phyloP scores from a whole-genome alignment of 2,797 vertebrate species.

The Oreonectes daqikongensis region DNA sequence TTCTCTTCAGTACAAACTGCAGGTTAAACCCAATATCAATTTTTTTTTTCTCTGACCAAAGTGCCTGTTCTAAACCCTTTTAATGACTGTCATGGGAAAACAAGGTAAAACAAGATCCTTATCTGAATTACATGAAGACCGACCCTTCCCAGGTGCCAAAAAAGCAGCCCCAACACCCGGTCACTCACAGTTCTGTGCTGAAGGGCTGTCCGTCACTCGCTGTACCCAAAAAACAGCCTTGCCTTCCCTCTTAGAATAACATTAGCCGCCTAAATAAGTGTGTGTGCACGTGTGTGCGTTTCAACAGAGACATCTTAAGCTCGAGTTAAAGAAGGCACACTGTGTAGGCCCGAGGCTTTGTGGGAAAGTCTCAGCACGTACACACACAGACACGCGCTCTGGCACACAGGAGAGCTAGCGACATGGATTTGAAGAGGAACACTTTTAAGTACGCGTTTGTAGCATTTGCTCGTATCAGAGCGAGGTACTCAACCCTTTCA shows the following conservation, averaged over 20 bases:
- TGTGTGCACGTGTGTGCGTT: slow-evolving; percentile 32
- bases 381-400: slow-evolving; percentile 39
- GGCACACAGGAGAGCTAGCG: slow-evolving; percentile 48
- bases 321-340: slow-evolving; percentile 55
- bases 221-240: slow-evolving; percentile 3
- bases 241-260: slow-evolving; percentile 43
- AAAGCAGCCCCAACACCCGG: neutral
- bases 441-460: slow-evolving; percentile 62
- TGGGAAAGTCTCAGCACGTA: slow-evolving; percentile 48
- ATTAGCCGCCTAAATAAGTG: slow-evolving; percentile 46
- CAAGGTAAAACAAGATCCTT: neutral
- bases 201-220: neutral
- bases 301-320: slow-evolving; percentile 60
- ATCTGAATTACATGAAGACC: neutral
- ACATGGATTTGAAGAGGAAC: slow-evolving; percentile 60
- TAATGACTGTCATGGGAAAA: slow-evolving; percentile 1
- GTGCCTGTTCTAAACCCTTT: neutral
- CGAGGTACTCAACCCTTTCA: slow-evolving; percentile 57
- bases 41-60: neutral
- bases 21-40: neutral
- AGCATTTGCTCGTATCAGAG: slow-evolving; percentile 64
- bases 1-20: neutral
- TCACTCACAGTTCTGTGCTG: neutral
- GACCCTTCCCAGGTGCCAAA: neutral
- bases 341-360: slow-evolving; percentile 61